A percentile compares a stretch with the other conserved stretches of the same genome.
Conservation (phyloP, 2,113 vertebrate genomes). For the Glaucomys volans region DNA sequence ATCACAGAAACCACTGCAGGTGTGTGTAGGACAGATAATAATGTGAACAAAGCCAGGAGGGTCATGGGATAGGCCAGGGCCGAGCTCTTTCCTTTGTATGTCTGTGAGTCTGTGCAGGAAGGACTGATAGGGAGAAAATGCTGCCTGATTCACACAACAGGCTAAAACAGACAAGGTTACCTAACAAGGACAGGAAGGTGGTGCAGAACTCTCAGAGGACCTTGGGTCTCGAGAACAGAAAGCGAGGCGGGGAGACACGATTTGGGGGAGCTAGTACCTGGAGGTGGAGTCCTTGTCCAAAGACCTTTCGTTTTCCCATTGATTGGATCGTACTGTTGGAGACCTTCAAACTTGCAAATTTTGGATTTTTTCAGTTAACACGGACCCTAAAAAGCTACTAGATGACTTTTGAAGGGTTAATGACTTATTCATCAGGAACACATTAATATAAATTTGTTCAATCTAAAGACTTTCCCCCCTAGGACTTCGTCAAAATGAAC, state of each 20-base stretch:
- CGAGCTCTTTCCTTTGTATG: not conserved
- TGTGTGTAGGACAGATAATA: not conserved
- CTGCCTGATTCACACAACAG: not conserved
- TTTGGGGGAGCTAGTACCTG: not conserved
- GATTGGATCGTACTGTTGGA: not conserved
- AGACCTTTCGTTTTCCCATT: not conserved
- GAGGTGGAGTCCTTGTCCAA: not conserved
- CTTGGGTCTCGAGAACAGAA: not conserved
- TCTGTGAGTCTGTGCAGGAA: too few species aligned
- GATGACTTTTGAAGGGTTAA: not conserved
- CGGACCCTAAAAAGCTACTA: not conserved
- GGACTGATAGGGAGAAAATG: not conserved
- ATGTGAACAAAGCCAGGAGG: fast-evolving
- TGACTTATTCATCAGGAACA: conserved; percentile 24
- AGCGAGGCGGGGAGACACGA: not conserved
- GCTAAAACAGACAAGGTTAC: fast-evolving
- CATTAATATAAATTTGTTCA: not conserved
- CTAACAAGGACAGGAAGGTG: not conserved
- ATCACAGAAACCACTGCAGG: fast-evolving
- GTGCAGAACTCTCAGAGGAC: not conserved
- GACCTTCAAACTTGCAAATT: not conserved
- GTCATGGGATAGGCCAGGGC: too few species aligned
- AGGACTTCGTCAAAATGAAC: not conserved
- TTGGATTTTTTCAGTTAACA: not conserved
- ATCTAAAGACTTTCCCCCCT: not conserved